Base-by-base conservation (phyloP, 2,797 vertebrate species). In the Xiphorhynchus erythropygius region DNA sequence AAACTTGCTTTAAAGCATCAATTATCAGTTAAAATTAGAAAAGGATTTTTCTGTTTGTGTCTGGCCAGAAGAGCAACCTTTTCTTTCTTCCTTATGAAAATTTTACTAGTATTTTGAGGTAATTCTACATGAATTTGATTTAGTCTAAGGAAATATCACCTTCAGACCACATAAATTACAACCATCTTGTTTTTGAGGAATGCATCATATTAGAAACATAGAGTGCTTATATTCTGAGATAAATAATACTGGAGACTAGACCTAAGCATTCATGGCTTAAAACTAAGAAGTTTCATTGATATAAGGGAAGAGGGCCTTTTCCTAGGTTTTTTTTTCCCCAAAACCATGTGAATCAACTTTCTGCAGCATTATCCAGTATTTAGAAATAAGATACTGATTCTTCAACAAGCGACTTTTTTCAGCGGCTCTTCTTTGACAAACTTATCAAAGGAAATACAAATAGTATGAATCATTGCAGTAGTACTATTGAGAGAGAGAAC, bases 381-480 rank as follows among this genome's bases (percentile, higher is more conserved):
- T 33, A 78, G 33, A 93, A 33, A 90, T 27, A 67, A 92, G n/a
- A 62, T 22, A 81, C 4, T 71, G 25, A 74, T 65, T 33, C 2
- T 60, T 95, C 60, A 87, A 56, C n/a, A 89, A 81, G 65, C 4
- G 39, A 19, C 59, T 52, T 74, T 68, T 25, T 73, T 57, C 78
- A 87, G 82, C 86, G 78, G 78, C 65, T 87, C 21, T 53, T 87
- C 60, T 93, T 94, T 73, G 42, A 89, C 24, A 44, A 75, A 39
- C 8, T 84, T 50, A 92, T 84, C 88, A 93, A 90, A 63, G 27
- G 18, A 81, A 94, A 95, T 74, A 74, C 39, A 78, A 90, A 47
- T 41, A 75, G 19, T 14, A 81, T 67, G 46, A 92, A 63, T 91
- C 23, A 75, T 62, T 82, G 60, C 53, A 94, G 57, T 64, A 90